Conservation (phyloP, 1,140 invertebrate species). For the Drosophila santomea region DNA sequence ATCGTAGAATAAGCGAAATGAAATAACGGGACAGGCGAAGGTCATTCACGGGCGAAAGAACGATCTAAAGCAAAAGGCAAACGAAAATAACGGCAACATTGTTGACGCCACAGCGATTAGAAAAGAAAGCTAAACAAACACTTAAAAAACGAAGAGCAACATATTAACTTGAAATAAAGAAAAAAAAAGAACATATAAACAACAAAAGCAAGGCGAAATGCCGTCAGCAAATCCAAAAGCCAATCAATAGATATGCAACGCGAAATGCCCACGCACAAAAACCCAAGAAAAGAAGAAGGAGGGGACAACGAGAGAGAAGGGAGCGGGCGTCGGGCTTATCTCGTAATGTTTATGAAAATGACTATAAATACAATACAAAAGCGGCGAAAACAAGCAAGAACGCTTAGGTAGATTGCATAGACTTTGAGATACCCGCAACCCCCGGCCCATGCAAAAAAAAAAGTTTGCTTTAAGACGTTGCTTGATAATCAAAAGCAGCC, state of each 20-base stretch:
- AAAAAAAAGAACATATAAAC: not conserved
- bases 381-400: constrained; percentile 31
- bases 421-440: not conserved
- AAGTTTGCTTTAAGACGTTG: too few relatives aligned
- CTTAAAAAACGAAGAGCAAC: constrained; percentile 13
- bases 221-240: constrained; percentile 19
- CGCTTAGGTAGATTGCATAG: too few relatives aligned
- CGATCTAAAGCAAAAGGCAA: constrained; percentile 20
- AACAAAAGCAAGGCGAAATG: constrained; percentile 17
- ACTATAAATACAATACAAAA: constrained; percentile 73
- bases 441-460: too few relatives aligned
- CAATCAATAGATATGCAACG: constrained; percentile 26
- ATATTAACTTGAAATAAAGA: constrained; percentile 8
- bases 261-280: constrained; percentile 17
- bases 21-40: constrained; percentile 29
- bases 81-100: constrained; percentile 20
- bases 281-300: not conserved
- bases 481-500: too few relatives aligned
- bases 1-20: constrained; percentile 1
- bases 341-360: constrained; percentile 76
- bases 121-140: constrained; percentile 26
- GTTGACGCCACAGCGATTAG: constrained; percentile 22
- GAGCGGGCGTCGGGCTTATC: constrained; percentile 65
- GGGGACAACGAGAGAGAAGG: constrained; percentile 2
- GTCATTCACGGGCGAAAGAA: constrained; percentile 40